Conservation (phyloP, 1,140 invertebrate species). For the Galendromus occidentalis region DNA sequence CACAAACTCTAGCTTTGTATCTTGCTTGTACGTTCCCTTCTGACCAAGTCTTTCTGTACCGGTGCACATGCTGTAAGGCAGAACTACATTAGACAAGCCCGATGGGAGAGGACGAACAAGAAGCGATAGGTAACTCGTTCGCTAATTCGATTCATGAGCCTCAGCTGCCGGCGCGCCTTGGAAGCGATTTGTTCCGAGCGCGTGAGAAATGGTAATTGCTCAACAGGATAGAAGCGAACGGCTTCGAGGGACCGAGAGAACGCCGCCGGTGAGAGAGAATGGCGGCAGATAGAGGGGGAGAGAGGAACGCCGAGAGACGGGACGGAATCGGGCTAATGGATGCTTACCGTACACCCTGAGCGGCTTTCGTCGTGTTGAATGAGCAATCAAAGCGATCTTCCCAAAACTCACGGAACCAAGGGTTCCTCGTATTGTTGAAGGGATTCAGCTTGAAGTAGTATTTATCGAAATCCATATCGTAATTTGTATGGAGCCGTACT, state of each 20-base stretch:
- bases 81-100: not conserved
- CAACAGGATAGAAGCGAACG: too few relatives aligned
- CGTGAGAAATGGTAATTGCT: too few relatives aligned
- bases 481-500: slow-evolving; percentile 49
- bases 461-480: slow-evolving; percentile 42
- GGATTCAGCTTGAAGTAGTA: slow-evolving; percentile 47
- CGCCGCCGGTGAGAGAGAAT: too few relatives aligned
- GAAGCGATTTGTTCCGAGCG: too few relatives aligned
- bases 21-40: slow-evolving; percentile 38
- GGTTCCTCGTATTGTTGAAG: slow-evolving; percentile 41
- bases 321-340: not conserved
- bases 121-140: too few relatives aligned
- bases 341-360: not conserved
- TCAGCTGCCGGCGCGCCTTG: too few relatives aligned
- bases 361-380: slow-evolving; percentile 21
- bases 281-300: not conserved
- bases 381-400: slow-evolving; percentile 44
- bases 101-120: not conserved
- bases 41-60: slow-evolving; percentile 31
- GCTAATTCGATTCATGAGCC: too few relatives aligned
- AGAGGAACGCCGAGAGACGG: not conserved
- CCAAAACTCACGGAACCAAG: slow-evolving; percentile 59
- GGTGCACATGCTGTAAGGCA: slow-evolving; percentile 22
- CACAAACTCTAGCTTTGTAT: slow-evolving; percentile 55
- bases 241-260: too few relatives aligned